Evolutionary conservation across 2,888 invertebrate genomes (phyloP).

Genomic region (Lysandra bellargus): DNA sequence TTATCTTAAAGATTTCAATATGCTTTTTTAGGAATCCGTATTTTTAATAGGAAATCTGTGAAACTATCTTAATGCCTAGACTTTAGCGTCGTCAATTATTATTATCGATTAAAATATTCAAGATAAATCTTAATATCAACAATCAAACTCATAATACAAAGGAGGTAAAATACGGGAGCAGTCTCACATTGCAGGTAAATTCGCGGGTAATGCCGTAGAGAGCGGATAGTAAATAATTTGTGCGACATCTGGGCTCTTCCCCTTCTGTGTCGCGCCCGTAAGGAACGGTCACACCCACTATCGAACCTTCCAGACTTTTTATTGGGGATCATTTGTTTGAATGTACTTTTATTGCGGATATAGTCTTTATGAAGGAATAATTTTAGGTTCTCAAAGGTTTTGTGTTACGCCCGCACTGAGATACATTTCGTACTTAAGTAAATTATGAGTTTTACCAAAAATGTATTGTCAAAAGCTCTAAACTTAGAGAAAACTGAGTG

Average conservation of each 20-base stretch:
- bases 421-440: no score
- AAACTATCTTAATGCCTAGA: neutral
- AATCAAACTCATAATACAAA: conserved; percentile 14
- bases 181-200: conserved; percentile 45
- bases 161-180: conserved; percentile 20
- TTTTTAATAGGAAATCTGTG: neutral
- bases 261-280: conserved; percentile 65
- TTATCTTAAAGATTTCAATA: no score
- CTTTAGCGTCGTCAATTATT: no score
- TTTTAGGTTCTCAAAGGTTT: neutral
- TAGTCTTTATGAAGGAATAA: neutral
- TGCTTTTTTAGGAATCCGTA: no score
- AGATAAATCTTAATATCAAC: neutral
- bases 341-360: neutral
- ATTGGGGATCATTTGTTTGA: conserved; percentile 12
- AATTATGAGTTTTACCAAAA: neutral
- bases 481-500: no score
- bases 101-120: no score
- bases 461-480: neutral
- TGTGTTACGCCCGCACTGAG: neutral
- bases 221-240: conserved; percentile 74
- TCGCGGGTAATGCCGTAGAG: conserved; percentile 29
- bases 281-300: conserved; percentile 70
- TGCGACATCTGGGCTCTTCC: conserved; percentile 76
- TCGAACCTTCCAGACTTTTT: conserved; percentile 51